Percentiles rank a stretch among this genome's conserved stretches.
Evolutionary conservation across 2,888 invertebrate genomes (phyloP).

Genomic region (Polyploca ridens): DNA sequence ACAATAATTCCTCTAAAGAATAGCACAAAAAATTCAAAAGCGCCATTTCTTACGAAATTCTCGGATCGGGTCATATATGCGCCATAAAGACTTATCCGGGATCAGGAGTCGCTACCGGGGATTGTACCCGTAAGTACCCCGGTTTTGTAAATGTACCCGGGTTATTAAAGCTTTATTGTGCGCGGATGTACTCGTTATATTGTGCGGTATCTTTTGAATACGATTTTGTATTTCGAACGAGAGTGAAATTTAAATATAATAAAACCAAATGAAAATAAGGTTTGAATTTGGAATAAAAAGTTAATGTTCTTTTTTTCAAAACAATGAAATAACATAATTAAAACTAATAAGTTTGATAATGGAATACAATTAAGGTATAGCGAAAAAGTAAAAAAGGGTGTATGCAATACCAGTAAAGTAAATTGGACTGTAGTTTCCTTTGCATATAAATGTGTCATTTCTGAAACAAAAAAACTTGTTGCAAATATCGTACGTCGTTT

Average conservation of each 20-base stretch:
- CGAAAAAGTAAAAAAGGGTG: no score
- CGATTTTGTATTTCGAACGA: neutral
- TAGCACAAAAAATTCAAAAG: conserved; percentile 7
- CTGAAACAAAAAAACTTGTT: neutral
- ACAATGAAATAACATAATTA: no score
- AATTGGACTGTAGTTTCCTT: no score
- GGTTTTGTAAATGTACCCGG: conserved; percentile 5
- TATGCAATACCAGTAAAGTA: no score
- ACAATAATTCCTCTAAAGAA: neutral
- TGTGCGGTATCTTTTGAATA: neutral
- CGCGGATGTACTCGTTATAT: neutral
- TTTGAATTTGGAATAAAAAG: no score
- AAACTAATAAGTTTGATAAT: no score
- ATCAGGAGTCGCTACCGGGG: conserved; percentile 17
- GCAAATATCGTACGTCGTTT: neutral
- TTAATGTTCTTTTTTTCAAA: no score
- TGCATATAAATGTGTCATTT: neutral
- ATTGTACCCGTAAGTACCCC: conserved; percentile 12
- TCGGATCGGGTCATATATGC: conserved; percentile 12
- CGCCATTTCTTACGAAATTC: conserved; percentile 11
- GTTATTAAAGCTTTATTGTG: conserved; percentile 11
- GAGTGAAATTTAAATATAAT: neutral
- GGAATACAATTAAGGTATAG: no score
- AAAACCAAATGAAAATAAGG: neutral
- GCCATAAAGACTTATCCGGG: conserved; percentile 19